Evolutionary conservation across 2,113 vertebrate genomes (phyloP).

Genomic region (Scomber japonicus): DNA sequence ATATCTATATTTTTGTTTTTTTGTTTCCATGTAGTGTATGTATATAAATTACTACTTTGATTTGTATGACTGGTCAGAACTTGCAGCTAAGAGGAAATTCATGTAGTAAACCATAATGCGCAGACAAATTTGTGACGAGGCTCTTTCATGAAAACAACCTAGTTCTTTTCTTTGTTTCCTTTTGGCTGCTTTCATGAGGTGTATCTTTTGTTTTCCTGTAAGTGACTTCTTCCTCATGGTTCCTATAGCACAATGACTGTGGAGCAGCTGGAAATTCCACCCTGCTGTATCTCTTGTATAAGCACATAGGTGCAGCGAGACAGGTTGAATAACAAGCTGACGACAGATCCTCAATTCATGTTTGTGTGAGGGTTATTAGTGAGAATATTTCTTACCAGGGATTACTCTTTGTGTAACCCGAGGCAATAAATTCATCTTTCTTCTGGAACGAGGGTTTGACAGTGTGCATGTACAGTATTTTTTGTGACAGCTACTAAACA

Average conservation of each 20-base stretch:
- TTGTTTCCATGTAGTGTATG: background rate
- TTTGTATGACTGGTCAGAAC: background rate
- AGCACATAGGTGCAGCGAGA: background rate
- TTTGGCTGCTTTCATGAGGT: constrained; percentile 33
- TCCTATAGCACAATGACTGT: constrained; percentile 18
- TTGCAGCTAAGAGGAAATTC: background rate
- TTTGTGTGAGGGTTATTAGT: background rate
- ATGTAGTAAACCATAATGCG: background rate
- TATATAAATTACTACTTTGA: background rate
- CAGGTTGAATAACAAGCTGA: constrained; percentile 11
- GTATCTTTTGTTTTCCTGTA: constrained; percentile 46
- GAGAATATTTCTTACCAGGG: background rate
- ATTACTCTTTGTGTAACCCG: background rate
- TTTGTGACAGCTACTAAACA: constrained; percentile 8
- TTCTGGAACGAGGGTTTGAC: background rate
- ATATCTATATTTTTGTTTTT: background rate
- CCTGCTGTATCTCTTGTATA: background rate
- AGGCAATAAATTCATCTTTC: background rate
- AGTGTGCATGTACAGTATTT: background rate
- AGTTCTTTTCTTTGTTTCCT: constrained; percentile 41
- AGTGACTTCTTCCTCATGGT: constrained; percentile 58
- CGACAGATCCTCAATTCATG: background rate
- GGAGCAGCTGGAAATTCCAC: constrained; percentile 70
- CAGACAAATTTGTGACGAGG: background rate
- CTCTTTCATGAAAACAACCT: constrained; percentile 12